Evolutionary conservation across 2,888 invertebrate genomes (phyloP), one percentile per base, ranked within the genome.

Genomic region (Charanyca ferruginea): DNA sequence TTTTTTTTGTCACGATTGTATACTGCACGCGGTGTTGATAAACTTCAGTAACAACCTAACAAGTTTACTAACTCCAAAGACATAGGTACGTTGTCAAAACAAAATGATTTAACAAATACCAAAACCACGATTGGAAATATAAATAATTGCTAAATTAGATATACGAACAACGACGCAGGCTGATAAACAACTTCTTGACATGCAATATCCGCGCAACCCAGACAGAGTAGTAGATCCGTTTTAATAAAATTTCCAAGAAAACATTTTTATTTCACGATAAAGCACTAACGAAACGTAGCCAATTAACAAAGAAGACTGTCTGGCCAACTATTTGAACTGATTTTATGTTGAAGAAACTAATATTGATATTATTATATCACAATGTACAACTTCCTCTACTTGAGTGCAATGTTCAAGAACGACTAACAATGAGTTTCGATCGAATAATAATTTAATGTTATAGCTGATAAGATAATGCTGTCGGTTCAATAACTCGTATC

Each of bases 401-500:
- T 80, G 77, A 79, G 78, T 77, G 72, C 81, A 79, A 72, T 77
- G 83, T 67, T 73, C 73, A 73, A 65, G 71, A 74, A 81, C 82
- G 79, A 90, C 88, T 89, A 87, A 73, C 82, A 66, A 63, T 76
- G 55, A 86, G 84, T 77, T 84, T 77, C 72, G 73, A 80, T 83
- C 81, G 86, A 88, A 89, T 87, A 89, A 90, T 87, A 88, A 86
- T 90, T 79, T 89, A 90, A 89, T 90, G 90, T 89, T 86, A 83
- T 74, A 80, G 81, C 78, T 85, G 94, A 94, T 94, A 94, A 94
- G 93, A 93, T 94, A 93, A 87, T 77, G 77, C 72, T 74, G 85
- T 87, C 87, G 88, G 91, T 93, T 93, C 92, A 94, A 91, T 93
- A 93, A 90, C 92, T 90, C 87, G 82, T 85, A 86, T 84, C 87